A percentile compares a stretch with the other conserved stretches of the same genome.
phyloP scores from a whole-genome alignment of 2,113 vertebrate genomes.

The Erpornis zantholeuca region DNA sequence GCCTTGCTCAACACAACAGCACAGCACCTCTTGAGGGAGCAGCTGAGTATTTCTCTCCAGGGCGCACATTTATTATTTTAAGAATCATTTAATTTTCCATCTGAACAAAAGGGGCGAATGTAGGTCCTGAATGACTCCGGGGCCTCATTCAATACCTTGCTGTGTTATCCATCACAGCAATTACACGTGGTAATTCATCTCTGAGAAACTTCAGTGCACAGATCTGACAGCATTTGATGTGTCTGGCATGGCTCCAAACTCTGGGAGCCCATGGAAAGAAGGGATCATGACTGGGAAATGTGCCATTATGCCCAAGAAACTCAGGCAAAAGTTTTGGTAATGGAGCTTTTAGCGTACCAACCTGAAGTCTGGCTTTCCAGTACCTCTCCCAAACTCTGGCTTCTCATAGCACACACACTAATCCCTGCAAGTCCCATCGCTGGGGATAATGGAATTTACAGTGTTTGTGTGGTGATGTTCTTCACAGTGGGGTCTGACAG shows the following conservation, averaged over 20 bases:
- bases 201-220: background rate
- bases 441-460: background rate
- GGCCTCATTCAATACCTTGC: slow-evolving; percentile 11
- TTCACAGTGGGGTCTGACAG: background rate
- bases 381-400: background rate
- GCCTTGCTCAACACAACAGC: slow-evolving; percentile 46
- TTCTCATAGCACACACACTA: background rate
- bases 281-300: background rate
- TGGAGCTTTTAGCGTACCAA: background rate
- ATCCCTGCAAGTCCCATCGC: background rate
- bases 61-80: slow-evolving; percentile 66
- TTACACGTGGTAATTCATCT: slow-evolving; percentile 31
- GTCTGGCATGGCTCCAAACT: background rate
- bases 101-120: slow-evolving; percentile 34
- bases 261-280: background rate
- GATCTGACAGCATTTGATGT: background rate
- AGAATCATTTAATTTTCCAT: slow-evolving; percentile 67
- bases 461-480: background rate
- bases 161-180: slow-evolving; percentile 26
- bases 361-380: background rate
- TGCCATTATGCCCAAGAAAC: background rate
- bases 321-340: background rate
- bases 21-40: slow-evolving; percentile 47
- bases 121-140: slow-evolving; percentile 58
- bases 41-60: slow-evolving; percentile 61